phyloP scores from a whole-genome alignment of 1,140 invertebrate genomes.

The Megalonaias nervosa region DNA sequence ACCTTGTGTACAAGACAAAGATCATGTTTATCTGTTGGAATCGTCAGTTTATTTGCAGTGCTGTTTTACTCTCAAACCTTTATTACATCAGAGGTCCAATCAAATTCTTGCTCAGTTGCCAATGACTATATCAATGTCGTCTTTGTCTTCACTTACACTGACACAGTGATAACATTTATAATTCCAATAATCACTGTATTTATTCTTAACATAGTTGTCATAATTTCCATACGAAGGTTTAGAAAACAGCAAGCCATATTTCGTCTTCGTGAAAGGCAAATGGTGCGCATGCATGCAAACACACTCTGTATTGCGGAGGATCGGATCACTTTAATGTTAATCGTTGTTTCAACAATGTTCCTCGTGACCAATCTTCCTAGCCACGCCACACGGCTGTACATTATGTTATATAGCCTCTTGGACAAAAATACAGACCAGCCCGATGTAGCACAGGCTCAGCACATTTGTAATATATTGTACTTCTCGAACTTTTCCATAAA shows the following conservation, averaged over 20 bases:
- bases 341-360: constrained; percentile 86
- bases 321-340: constrained; percentile 85
- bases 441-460: constrained; percentile 47
- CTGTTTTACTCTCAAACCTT: constrained; percentile 48
- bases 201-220: constrained; percentile 76
- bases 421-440: neutral
- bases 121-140: constrained; percentile 59
- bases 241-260: constrained; percentile 36
- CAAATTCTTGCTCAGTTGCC: constrained; percentile 17
- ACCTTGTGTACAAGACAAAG: constrained; percentile 53
- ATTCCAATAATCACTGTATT: constrained; percentile 73
- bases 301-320: constrained; percentile 8
- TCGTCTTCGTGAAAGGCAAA: neutral
- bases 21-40: constrained; percentile 37
- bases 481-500: constrained; percentile 89
- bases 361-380: constrained; percentile 83
- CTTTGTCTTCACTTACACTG: constrained; percentile 74
- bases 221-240: constrained; percentile 63
- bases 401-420: constrained; percentile 10
- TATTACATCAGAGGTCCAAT: constrained; percentile 37
- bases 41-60: constrained; percentile 29
- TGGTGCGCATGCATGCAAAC: neutral
- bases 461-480: constrained; percentile 77
- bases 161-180: constrained; percentile 75
- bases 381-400: constrained; percentile 61